These are phyloP conservation scores for Oxygymnocypris stewartii DNA, from an alignment of 2,113 vertebrate species.

Conservation along the genomic window DNA sequence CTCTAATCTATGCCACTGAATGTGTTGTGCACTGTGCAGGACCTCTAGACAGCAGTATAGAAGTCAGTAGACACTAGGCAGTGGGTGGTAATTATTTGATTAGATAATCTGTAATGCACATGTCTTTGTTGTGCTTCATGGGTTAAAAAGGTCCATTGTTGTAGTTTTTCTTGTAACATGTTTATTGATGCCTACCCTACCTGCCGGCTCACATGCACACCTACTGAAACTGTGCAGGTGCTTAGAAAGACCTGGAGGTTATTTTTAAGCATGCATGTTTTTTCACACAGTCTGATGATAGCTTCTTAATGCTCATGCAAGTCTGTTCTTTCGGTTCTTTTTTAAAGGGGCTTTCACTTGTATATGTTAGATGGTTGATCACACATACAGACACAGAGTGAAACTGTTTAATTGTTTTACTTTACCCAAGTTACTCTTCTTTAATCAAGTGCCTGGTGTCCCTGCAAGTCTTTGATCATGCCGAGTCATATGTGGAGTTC, in stretches of 20 bases:
- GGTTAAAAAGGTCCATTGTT: conserved; percentile 62
- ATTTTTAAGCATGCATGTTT: conserved; percentile 84
- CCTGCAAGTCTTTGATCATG: not conserved
- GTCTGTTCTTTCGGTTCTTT: not conserved
- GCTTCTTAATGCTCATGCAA: not conserved
- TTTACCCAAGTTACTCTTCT: not conserved
- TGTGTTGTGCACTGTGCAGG: too few species aligned
- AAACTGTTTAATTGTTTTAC: not conserved
- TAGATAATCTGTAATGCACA: conserved; percentile 91
- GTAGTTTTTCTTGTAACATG: conserved; percentile 6
- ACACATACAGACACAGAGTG: not conserved
- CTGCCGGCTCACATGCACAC: conserved; percentile 82
- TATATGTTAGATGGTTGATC: conserved; percentile 26
- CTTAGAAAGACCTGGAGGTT: conserved; percentile 71
- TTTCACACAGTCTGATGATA: conserved; percentile 65
- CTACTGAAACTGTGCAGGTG: conserved; percentile 71
- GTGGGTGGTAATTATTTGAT: conserved; percentile 86
- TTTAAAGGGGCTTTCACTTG: not conserved
- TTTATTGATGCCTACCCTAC: conserved; percentile 68
- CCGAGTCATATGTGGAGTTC: not conserved
- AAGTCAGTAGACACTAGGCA: conserved; percentile 90
- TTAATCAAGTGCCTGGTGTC: not conserved
- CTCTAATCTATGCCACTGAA: conserved; percentile 84
- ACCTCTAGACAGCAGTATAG: conserved; percentile 69
- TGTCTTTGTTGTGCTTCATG: conserved; percentile 77